Conservation (phyloP, 2,113 vertebrate species). For the Oryzias celebensis region DNA sequence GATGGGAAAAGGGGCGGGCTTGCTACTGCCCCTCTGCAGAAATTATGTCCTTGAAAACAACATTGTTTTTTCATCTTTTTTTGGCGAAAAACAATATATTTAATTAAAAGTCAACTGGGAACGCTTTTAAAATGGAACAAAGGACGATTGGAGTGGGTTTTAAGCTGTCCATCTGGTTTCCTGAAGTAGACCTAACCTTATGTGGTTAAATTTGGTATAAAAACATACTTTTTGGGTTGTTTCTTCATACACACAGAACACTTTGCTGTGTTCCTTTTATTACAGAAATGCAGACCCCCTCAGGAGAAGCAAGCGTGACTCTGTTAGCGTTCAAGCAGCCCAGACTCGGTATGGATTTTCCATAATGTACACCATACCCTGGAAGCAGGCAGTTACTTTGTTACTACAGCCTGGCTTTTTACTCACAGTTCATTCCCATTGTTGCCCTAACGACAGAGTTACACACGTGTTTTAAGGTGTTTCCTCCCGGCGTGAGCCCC, state of each 20-base stretch:
- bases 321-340: constrained; percentile 30
- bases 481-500: constrained; percentile 30
- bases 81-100: no score
- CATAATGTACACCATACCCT: constrained; percentile 57
- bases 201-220: no score
- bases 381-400: constrained; percentile 55
- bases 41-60: no score
- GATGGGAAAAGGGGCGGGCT: no score
- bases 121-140: no score
- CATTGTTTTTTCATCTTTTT: no score
- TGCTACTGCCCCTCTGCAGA: no score
- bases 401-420: constrained; percentile 55
- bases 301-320: constrained; percentile 23
- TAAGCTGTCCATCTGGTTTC: no score
- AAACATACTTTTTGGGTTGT: constrained; percentile 19
- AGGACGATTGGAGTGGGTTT: no score
- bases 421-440: constrained; percentile 73
- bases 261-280: constrained; percentile 51
- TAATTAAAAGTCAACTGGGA: no score
- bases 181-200: no score
- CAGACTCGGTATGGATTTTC: constrained; percentile 61
- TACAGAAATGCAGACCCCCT: constrained; percentile 53
- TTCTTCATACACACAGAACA: constrained; percentile 53
- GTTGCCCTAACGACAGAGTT: constrained; percentile 60
- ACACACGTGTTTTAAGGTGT: constrained; percentile 71